Evolutionary conservation across 2,113 vertebrate genomes (phyloP).

Genomic region (Sorex fumeus): DNA sequence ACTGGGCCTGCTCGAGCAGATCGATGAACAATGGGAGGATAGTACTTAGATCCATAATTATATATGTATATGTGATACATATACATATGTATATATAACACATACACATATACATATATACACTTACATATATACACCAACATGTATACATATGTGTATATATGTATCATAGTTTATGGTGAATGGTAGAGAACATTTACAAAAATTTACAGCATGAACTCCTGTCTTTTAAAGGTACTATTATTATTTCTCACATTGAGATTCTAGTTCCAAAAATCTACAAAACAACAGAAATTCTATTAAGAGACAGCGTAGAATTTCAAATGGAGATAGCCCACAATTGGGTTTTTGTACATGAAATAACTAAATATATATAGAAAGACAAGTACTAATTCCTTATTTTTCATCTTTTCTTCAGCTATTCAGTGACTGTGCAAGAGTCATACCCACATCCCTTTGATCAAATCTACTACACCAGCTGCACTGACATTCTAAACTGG

Average conservation of each 20-base stretch:
- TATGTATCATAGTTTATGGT: neutral
- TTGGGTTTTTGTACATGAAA: neutral
- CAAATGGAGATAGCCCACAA: neutral
- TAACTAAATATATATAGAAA: neutral
- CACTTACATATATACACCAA: too few relatives aligned
- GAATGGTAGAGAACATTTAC: neutral
- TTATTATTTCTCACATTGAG: neutral
- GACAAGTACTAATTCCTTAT: slow-evolving; percentile 8
- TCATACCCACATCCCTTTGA: slow-evolving; percentile 97
- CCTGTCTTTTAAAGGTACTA: slow-evolving; percentile 36
- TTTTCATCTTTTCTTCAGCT: slow-evolving; percentile 88
- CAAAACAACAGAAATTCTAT: neutral
- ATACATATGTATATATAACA: too few relatives aligned
- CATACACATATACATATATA: too few relatives aligned
- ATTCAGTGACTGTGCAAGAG: slow-evolving; percentile 97
- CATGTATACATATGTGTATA: too few relatives aligned
- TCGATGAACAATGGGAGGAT: too few relatives aligned
- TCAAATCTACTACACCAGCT: slow-evolving; percentile 98
- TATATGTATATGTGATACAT: too few relatives aligned
- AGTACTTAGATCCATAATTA: too few relatives aligned
- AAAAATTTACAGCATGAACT: neutral
- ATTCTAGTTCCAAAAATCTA: slow-evolving; percentile 24
- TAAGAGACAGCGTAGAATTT: slow-evolving; percentile 15
- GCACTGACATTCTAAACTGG: slow-evolving; percentile 98
- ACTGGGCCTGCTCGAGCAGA: too few relatives aligned